Evolutionary conservation across 2,797 vertebrate genomes (phyloP).

Genomic region (Labeo calbasu): DNA sequence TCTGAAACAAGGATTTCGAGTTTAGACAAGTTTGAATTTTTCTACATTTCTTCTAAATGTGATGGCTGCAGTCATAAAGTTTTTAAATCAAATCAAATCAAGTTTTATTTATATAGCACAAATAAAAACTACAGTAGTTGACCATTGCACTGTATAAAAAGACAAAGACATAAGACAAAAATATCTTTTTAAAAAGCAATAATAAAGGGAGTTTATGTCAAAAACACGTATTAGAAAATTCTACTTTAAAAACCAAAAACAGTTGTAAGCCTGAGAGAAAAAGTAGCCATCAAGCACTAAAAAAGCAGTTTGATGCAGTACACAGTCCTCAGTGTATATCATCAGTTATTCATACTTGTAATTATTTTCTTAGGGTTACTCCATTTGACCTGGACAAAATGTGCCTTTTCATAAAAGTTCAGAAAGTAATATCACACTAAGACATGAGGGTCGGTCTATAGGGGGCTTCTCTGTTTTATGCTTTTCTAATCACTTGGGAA

Average conservation of each 20-base stretch:
- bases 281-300: not conserved
- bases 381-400: not conserved
- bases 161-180: too few relatives aligned
- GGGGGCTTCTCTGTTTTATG: not conserved
- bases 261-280: too few relatives aligned
- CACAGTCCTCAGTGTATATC: not conserved
- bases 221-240: too few relatives aligned
- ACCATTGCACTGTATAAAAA: too few relatives aligned
- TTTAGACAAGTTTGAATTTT: not conserved
- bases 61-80: not conserved
- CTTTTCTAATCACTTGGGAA: not conserved
- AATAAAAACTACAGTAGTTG: too few relatives aligned
- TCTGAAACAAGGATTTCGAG: not conserved
- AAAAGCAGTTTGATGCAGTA: not conserved
- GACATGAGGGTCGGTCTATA: not conserved
- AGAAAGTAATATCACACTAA: not conserved
- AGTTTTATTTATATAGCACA: too few relatives aligned
- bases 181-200: too few relatives aligned
- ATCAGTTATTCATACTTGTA: not conserved
- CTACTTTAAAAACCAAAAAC: too few relatives aligned
- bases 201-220: too few relatives aligned
- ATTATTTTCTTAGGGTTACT: not conserved
- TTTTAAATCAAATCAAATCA: too few relatives aligned
- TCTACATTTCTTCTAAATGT: not conserved
- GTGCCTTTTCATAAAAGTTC: not conserved